phyloP scores from a whole-genome alignment of 2,113 vertebrate genomes.

The Osmerus eperlanus region DNA sequence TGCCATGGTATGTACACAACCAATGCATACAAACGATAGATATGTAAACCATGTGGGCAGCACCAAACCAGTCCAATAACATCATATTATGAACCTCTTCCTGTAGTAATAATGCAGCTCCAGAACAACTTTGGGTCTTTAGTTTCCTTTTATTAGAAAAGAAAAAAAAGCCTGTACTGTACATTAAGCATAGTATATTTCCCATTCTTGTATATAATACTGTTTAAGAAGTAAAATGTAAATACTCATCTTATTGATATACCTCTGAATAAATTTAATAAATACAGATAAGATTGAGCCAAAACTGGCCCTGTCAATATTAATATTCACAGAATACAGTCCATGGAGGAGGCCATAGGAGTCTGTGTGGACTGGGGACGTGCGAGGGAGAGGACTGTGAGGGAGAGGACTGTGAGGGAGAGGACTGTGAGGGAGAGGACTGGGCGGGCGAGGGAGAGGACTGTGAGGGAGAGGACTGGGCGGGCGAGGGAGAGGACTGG shows the following conservation, averaged over 20 bases:
- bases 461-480: too few relatives aligned
- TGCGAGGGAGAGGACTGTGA: neutral
- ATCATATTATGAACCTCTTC: too few relatives aligned
- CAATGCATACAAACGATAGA: too few relatives aligned
- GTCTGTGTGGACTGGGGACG: slow-evolving; percentile 42
- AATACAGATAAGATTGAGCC: slow-evolving; percentile 65
- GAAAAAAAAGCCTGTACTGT: slow-evolving; percentile 52
- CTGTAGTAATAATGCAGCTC: slow-evolving; percentile 1
- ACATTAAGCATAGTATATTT: slow-evolving; percentile 64
- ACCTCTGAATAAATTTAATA: slow-evolving; percentile 65
- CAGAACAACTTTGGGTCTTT: slow-evolving; percentile 28
- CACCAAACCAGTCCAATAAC: too few relatives aligned
- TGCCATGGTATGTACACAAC: too few relatives aligned
- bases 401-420: slow-evolving; percentile 35
- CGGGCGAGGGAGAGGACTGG: too few relatives aligned
- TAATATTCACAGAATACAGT: slow-evolving; percentile 82
- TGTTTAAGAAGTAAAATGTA: slow-evolving; percentile 57
- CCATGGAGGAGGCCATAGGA: slow-evolving; percentile 51
- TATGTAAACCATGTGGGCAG: too few relatives aligned
- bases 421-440: slow-evolving; percentile 19
- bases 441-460: neutral
- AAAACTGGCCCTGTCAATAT: slow-evolving; percentile 67
- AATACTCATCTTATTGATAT: slow-evolving; percentile 59
- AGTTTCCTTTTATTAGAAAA: slow-evolving; percentile 67
- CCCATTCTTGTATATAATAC: slow-evolving; percentile 60